Conservation (phyloP, 1,140 invertebrate species). For the Diorhabda sublineata region DNA sequence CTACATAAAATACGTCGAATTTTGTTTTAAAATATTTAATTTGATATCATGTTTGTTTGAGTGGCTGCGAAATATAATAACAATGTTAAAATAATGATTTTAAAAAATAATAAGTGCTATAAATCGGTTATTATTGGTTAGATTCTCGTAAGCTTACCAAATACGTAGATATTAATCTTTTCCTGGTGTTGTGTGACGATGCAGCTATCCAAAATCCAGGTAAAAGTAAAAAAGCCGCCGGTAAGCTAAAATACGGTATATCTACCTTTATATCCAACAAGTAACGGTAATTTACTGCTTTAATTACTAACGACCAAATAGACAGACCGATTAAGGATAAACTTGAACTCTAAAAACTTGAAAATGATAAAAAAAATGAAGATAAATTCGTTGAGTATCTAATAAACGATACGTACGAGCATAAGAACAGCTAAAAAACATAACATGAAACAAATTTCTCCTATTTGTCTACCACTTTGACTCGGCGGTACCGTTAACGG, state of each 20-base stretch:
- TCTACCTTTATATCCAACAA: conserved; percentile 12
- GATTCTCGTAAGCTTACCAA: neutral
- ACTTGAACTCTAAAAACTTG: conserved; percentile 7
- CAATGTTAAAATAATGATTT: neutral
- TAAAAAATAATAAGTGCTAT: neutral
- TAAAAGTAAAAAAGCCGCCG: conserved; percentile 4
- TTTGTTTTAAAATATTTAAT: no score
- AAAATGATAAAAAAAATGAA: neutral
- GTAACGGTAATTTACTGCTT: conserved; percentile 6
- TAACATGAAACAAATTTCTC: neutral
- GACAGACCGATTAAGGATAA: conserved; percentile 5
- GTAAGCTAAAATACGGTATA: conserved; percentile 10
- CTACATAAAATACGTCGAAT: no score
- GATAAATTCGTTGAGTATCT: neutral
- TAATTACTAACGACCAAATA: conserved; percentile 12
- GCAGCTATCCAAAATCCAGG: neutral
- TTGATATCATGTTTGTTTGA: no score
- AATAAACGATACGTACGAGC: neutral
- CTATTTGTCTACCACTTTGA: neutral
- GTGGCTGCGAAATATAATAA: no score
- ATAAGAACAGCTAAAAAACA: neutral
- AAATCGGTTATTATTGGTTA: no score
- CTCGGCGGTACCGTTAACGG: neutral
- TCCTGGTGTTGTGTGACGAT: conserved; percentile 2
- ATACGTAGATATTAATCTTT: neutral